phyloP scores from a whole-genome alignment of 2,888 invertebrate species.

The Apotomis capreana region DNA sequence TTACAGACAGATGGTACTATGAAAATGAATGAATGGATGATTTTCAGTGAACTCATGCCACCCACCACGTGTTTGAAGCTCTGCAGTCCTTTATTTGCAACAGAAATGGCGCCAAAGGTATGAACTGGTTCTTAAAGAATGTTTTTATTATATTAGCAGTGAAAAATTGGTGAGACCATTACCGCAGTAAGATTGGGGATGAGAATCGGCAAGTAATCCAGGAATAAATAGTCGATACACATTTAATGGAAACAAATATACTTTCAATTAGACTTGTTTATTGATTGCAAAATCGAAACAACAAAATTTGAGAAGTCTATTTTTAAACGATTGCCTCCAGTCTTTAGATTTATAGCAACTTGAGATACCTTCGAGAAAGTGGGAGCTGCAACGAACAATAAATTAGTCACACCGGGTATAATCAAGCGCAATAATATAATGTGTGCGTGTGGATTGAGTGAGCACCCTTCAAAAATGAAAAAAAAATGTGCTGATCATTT shows the following conservation, averaged over 20 bases:
- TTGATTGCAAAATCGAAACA: conserved; percentile 69
- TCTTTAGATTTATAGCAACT: conserved; percentile 83
- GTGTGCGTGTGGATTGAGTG: too few species aligned
- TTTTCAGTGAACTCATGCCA: conserved; percentile 53
- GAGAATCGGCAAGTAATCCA: neutral
- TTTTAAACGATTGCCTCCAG: conserved; percentile 83
- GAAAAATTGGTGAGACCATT: neutral
- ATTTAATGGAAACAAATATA: conserved; percentile 40
- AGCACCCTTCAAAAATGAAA: too few species aligned
- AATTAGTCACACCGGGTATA: neutral
- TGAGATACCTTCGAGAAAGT: conserved; percentile 84
- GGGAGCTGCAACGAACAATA: conserved; percentile 75
- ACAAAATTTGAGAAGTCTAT: conserved; percentile 82
- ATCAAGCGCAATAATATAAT: neutral
- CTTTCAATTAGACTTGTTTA: conserved; percentile 64
- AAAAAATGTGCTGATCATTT: too few species aligned
- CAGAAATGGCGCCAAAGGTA: conserved; percentile 12
- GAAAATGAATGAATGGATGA: conserved; percentile 58
- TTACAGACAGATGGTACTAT: conserved; percentile 28
- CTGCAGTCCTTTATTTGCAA: conserved; percentile 9
- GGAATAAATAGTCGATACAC: neutral
- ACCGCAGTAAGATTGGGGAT: neutral
- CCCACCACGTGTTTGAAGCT: conserved; percentile 10
- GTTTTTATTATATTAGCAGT: neutral
- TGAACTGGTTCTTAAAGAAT: neutral